Base-by-base conservation (phyloP, 2,888 invertebrate species). In the Hipparchia semele region DNA sequence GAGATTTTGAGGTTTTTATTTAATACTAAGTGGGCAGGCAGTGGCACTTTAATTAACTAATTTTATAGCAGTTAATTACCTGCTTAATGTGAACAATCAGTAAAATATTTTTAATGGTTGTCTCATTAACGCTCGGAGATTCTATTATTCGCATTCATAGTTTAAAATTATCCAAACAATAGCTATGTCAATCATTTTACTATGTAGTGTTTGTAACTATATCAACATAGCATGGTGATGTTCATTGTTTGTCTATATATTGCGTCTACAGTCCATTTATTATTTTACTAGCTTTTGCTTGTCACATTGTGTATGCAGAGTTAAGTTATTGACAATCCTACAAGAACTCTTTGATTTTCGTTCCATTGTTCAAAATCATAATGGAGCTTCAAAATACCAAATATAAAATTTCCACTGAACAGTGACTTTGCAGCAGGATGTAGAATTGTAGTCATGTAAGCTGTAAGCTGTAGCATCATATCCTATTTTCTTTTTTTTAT, bases 51-150 rank as follows among this genome's bases (percentile, higher is more conserved):
- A 59, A 59, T 56, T 7, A 46, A 58, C 56, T 58, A 59, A 46
- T 59, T 49, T 49, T 45, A 10, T 33, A 59, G 33, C 10, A 58
- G 51, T 6, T 46, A 39, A 2, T 5, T 39, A 39, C 39, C 39
- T 39, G 23, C 45, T 66, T 8, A 12, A 8, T 51, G 51, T 54
- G 59, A 69, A 58, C 51, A 3, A 49, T 68, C 59, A 68, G 51
- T 9, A n/a, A 65, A 54, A 65, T 58, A 58, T 71, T 71, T 68
- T 69, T 68, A 64, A 73, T 70, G 68, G 56, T 73, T 75, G 73
- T 71, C 54, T 75, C 73, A 75, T 58, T 70, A 71, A 65, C 58
- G 64, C 56, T 61, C 56, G 23, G 54, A 49, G 61, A 58, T 49
- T 59, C 70, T 71, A 73, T 75, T 65, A 75, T 73, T 75, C 56